phyloP scores from a whole-genome alignment of 2,888 invertebrate species.

The Hemicrepidius hirtus region DNA sequence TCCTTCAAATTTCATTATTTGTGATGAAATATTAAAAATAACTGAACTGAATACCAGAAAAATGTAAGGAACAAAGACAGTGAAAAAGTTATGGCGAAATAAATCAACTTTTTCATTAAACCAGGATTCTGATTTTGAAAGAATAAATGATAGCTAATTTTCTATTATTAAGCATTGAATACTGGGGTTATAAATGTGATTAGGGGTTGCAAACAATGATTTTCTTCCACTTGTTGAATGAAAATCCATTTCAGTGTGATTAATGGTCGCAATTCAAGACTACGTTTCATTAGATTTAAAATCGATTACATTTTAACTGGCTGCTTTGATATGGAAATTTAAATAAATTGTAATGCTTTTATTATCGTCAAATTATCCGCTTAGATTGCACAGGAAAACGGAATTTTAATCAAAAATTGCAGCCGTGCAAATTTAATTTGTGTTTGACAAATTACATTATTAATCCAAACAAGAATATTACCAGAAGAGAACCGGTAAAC shows the following conservation, averaged over 20 bases:
- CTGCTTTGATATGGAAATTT: too few relatives aligned
- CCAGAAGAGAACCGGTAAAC: neutral
- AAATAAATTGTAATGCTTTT: too few relatives aligned
- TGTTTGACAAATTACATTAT: slow-evolving; percentile 13
- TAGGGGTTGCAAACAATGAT: slow-evolving; percentile 1
- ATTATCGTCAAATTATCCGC: too few relatives aligned
- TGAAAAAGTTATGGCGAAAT: too few relatives aligned
- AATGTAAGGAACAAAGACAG: too few relatives aligned
- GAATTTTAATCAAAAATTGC: neutral
- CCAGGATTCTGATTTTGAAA: too few relatives aligned
- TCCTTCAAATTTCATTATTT: too few relatives aligned
- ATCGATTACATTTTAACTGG: neutral
- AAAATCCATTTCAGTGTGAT: neutral
- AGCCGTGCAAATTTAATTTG: neutral
- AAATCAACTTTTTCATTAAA: neutral
- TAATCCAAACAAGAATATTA: slow-evolving; percentile 4
- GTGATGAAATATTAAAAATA: too few relatives aligned
- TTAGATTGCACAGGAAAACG: neutral
- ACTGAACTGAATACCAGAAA: too few relatives aligned
- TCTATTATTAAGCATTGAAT: too few relatives aligned
- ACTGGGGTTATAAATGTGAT: neutral
- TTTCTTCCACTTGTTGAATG: slow-evolving; percentile 11
- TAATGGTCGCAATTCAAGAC: neutral
- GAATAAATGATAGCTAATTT: neutral
- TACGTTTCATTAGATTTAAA: neutral